Base-by-base conservation (phyloP, 2,888 invertebrate species). In the Leptinotarsa haldemani region DNA sequence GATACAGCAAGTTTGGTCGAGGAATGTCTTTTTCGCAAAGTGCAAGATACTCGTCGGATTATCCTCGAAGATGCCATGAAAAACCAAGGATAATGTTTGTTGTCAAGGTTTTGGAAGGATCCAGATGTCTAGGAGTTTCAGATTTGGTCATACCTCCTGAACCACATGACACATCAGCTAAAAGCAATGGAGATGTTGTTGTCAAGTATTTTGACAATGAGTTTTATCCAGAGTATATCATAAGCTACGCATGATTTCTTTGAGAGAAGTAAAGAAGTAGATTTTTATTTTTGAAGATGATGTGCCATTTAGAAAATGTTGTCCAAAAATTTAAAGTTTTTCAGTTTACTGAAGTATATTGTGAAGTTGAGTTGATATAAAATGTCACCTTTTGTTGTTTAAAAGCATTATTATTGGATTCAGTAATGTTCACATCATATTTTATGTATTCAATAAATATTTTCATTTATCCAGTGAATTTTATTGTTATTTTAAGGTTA, bases 131-230 rank as follows among this genome's bases (percentile, higher is more conserved):
- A 4, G 67, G 67, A 12, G 2, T 16, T 4, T 9, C 16, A 0
- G 5, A 18, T 18, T 18, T 67, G 53, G 15, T 40, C 18, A 67
- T 67, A 40, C 67, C 67, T 15, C 67, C 67, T 18, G n/a, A 53
- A 40, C 67, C 67, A 5, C 13, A 25, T 30, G 67, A 67, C 18
- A 53, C 53, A 25, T 53, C 67, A 13, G 52, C n/a, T 16, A 20
- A 53, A 16, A 30, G n/a, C 4, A 16, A 13, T 67, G 52, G 40
- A 0, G 18, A 52, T 30, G 52, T 52, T 15, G 53, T 67, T 16
- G 67, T 67, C 7, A 66, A 66, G n/a, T 66, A 66, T 66, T 66
- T 66, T 25, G 66, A 66, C 25, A 66, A 52, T 13, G 67, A 67
- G 22, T 67, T 67, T 52, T 67, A 67, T 25, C 67, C 67, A 9